These are phyloP conservation scores for Phrynocephalus guinanensis DNA, from an alignment of 2,797 vertebrate species.

Conservation along the genomic window DNA sequence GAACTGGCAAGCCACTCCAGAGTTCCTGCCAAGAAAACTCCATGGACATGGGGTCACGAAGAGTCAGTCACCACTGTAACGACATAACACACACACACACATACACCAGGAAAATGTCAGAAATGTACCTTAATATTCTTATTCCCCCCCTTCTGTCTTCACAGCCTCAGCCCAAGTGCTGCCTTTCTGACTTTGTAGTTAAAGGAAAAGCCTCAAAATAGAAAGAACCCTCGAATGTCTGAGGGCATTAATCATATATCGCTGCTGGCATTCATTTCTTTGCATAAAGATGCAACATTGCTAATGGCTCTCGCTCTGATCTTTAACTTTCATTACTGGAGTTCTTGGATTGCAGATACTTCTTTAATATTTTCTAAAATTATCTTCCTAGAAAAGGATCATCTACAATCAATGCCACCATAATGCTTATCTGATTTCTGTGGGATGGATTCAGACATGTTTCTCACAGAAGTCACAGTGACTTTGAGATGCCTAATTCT, in stretches of 20 bases:
- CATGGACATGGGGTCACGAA: too few species aligned
- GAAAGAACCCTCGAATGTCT: background rate
- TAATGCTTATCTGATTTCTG: background rate
- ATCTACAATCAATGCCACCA: too few species aligned
- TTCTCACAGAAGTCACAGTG: background rate
- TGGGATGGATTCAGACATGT: background rate
- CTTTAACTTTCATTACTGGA: conserved; percentile 12
- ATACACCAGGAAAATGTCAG: background rate
- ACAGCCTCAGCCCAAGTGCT: background rate
- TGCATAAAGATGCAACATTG: background rate
- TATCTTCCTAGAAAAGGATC: background rate
- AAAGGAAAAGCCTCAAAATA: conserved; percentile 3
- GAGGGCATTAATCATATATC: conserved; percentile 7
- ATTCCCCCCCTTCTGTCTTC: conserved; percentile 4
- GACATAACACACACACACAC: too few species aligned
- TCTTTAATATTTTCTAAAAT: conserved; percentile 16
- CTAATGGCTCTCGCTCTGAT: background rate
- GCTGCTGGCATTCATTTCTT: background rate
- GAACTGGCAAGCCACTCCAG: too few species aligned
- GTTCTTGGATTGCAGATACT: background rate
- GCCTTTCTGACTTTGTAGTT: conserved; percentile 18
- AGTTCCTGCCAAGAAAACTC: too few species aligned
- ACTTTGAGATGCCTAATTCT: background rate
- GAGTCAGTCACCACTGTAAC: too few species aligned
- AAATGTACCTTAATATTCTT: background rate